These are phyloP conservation scores for Penaeus chinensis DNA, from an alignment of 1,140 invertebrate genomes.

Conservation along the genomic window DNA sequence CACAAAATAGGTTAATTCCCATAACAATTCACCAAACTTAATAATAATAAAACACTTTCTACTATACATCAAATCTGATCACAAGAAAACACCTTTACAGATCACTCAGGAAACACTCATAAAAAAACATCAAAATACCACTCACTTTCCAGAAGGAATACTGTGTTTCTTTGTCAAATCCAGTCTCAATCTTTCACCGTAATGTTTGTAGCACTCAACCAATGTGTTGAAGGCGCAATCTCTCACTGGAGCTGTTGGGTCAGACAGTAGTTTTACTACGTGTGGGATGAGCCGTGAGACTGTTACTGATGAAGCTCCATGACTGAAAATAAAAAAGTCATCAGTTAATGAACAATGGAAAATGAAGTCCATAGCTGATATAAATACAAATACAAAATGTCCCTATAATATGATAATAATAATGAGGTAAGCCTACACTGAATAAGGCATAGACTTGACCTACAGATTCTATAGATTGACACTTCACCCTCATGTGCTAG, in stretches of 20 bases:
- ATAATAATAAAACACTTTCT: too few relatives aligned
- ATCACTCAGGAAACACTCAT: background rate
- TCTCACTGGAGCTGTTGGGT: slow-evolving; percentile 87
- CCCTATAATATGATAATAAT: too few relatives aligned
- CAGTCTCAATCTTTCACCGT: slow-evolving; percentile 86
- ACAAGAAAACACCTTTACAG: background rate
- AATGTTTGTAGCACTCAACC: slow-evolving; percentile 92
- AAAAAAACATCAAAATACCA: background rate
- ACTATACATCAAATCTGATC: background rate
- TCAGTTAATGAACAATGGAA: too few relatives aligned
- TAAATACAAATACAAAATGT: too few relatives aligned
- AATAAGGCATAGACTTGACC: too few relatives aligned
- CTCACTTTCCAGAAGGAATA: slow-evolving; percentile 82
- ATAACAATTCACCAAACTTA: too few relatives aligned
- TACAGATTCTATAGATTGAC: too few relatives aligned
- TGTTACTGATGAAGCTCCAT: slow-evolving; percentile 84
- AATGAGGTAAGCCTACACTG: too few relatives aligned
- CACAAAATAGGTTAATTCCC: too few relatives aligned
- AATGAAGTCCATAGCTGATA: too few relatives aligned
- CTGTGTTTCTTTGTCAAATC: slow-evolving; percentile 85
- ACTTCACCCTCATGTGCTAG: too few relatives aligned
- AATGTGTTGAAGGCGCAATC: slow-evolving; percentile 87
- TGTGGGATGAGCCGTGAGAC: slow-evolving; percentile 84
- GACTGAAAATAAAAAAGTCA: slow-evolving; percentile 71
- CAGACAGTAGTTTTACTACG: slow-evolving; percentile 86